phyloP scores from a whole-genome alignment of 2,113 vertebrate genomes.

The Trogon melanurus region DNA sequence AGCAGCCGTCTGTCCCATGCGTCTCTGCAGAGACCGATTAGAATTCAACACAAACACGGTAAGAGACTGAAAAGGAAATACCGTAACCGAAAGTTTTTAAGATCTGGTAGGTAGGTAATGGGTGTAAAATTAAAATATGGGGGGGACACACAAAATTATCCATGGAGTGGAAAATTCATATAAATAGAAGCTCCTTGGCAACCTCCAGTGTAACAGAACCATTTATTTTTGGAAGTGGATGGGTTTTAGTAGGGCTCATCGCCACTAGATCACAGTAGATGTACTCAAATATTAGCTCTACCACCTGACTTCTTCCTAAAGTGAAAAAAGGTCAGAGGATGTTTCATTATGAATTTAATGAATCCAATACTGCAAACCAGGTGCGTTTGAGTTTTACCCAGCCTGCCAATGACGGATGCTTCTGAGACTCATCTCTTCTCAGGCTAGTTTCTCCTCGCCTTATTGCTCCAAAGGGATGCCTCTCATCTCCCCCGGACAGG shows the following conservation, averaged over 20 bases:
- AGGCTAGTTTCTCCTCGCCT: background rate
- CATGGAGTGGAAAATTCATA: conserved; percentile 57
- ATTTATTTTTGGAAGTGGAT: conserved; percentile 45
- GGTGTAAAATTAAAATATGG: conserved; percentile 70
- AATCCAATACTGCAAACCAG: background rate
- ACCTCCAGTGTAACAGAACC: conserved; percentile 57
- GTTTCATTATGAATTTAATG: background rate
- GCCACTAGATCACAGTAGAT: conserved; percentile 25
- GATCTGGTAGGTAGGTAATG: conserved; percentile 38
- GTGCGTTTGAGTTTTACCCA: background rate
- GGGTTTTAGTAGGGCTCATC: conserved; percentile 42
- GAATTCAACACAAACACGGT: conserved; percentile 29
- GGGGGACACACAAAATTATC: conserved; percentile 55
- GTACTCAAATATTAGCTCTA: background rate
- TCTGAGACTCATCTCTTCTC: background rate
- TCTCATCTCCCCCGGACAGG: background rate
- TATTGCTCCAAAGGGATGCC: background rate
- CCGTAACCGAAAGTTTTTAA: conserved; percentile 1
- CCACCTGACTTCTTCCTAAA: background rate
- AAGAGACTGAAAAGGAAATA: background rate
- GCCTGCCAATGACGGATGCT: background rate
- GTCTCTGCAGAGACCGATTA: background rate
- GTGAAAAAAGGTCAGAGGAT: background rate
- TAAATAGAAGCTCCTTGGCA: conserved; percentile 72
- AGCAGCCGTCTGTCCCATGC: background rate